Conservation (phyloP, 2,113 vertebrate genomes). For the Forbesichthys agassizii region DNA sequence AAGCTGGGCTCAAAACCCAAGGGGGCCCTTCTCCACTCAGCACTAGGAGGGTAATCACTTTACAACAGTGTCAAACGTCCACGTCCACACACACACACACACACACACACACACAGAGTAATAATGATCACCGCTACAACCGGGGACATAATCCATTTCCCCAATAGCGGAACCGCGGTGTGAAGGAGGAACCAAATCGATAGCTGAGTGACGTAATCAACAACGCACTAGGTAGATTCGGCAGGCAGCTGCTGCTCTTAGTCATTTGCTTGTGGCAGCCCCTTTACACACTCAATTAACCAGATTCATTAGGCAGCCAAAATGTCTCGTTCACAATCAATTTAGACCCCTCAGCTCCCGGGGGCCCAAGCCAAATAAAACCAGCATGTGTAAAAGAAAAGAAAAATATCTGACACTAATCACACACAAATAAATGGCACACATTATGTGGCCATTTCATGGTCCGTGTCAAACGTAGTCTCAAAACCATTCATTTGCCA, state of each 20-base stretch:
- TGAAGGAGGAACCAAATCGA: slow-evolving; percentile 61
- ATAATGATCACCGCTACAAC: slow-evolving; percentile 50
- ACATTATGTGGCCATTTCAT: slow-evolving; percentile 61
- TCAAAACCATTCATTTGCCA: slow-evolving; percentile 35
- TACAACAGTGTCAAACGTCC: slow-evolving; percentile 54
- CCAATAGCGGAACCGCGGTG: slow-evolving; percentile 43
- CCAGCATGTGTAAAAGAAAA: slow-evolving; percentile 18
- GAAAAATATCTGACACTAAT: slow-evolving; percentile 64
- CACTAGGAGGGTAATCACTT: slow-evolving; percentile 54
- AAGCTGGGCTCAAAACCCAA: slow-evolving; percentile 20
- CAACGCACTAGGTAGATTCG: slow-evolving; percentile 34
- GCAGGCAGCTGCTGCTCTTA: slow-evolving; percentile 48
- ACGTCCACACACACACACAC: slow-evolving; percentile 18
- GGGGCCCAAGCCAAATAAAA: slow-evolving; percentile 71
- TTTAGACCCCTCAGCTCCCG: slow-evolving; percentile 59
- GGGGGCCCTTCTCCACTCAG: slow-evolving; percentile 32
- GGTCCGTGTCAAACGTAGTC: slow-evolving; percentile 40
- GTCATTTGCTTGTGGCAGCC: slow-evolving; percentile 38
- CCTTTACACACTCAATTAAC: slow-evolving; percentile 76
- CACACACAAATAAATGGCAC: slow-evolving; percentile 62
- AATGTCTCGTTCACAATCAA: slow-evolving; percentile 72
- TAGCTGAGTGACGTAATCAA: slow-evolving; percentile 52
- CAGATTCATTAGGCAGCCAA: slow-evolving; percentile 73
- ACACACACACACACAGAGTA: slow-evolving; percentile 36
- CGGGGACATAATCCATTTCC: slow-evolving; percentile 48